A percentile compares a stretch with the other conserved stretches of the same genome.
Evolutionary conservation across 2,797 vertebrate species (phyloP).

Genomic region (Lacerta agilis): DNA sequence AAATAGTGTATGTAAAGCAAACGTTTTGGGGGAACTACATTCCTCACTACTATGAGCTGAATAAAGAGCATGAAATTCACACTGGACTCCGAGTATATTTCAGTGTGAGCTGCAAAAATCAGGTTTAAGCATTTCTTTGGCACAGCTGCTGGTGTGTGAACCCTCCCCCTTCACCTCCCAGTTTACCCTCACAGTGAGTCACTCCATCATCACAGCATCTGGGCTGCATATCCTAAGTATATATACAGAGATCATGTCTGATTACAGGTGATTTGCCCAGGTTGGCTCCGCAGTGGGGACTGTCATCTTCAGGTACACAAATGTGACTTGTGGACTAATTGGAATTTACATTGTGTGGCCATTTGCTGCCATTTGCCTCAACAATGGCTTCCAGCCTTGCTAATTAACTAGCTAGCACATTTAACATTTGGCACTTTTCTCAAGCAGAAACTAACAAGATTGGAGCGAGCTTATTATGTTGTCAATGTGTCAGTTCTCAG

Average conservation of each 20-base stretch:
- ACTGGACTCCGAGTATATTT: too few species aligned
- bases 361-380: constrained; percentile 33
- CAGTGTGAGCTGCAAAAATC: neutral
- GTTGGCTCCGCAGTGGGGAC: neutral
- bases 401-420: constrained; percentile 4
- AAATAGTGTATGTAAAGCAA: too few species aligned
- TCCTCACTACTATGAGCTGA: too few species aligned
- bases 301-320: neutral
- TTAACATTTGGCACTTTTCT: constrained; percentile 37
- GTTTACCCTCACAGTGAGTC: neutral
- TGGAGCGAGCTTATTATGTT: constrained; percentile 34
- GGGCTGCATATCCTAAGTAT: neutral
- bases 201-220: neutral
- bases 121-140: neutral
- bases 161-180: neutral
- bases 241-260: neutral
- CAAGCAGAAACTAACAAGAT: constrained; percentile 30
- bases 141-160: neutral
- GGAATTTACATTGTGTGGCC: constrained; percentile 3
- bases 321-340: constrained; percentile 33
- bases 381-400: neutral
- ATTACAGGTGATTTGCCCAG: neutral
- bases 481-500: constrained; percentile 40
- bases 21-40: too few species aligned
- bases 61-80: too few species aligned